Evolutionary conservation across 2,888 invertebrate species (phyloP).

Genomic region (Magallana nippona): DNA sequence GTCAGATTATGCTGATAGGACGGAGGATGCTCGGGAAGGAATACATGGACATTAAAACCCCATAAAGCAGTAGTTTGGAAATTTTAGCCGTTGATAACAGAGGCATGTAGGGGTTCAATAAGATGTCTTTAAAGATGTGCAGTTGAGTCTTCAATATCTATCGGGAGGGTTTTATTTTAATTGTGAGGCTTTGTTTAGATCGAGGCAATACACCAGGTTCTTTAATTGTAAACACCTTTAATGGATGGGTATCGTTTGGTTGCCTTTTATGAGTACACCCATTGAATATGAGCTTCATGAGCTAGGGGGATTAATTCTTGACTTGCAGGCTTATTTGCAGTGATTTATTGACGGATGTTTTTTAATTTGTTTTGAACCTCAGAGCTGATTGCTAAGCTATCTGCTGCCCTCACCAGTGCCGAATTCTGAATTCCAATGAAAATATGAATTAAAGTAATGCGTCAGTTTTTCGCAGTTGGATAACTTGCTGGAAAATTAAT

Average conservation of each 20-base stretch:
- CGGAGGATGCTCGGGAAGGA: neutral
- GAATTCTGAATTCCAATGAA: neutral
- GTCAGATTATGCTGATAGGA: neutral
- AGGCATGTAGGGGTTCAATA: constrained; percentile 4
- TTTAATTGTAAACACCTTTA: constrained; percentile 2
- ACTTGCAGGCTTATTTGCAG: neutral
- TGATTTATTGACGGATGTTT: constrained; percentile 10
- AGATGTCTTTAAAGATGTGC: constrained; percentile 2
- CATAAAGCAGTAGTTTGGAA: neutral
- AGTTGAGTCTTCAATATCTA: constrained; percentile 5
- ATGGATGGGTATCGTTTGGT: neutral
- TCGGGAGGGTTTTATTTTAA: neutral
- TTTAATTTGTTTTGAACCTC: constrained; percentile 20
- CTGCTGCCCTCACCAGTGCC: neutral
- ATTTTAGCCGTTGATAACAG: neutral
- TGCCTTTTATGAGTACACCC: neutral
- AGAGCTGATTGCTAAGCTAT: neutral
- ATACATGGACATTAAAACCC: neutral
- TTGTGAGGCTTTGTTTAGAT: neutral
- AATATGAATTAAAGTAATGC: constrained; percentile 23
- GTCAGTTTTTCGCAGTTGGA: constrained; percentile 5
- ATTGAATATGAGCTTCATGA: constrained; percentile 14
- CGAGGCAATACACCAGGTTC: neutral
- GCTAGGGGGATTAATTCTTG: constrained; percentile 21
- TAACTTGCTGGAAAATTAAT: too few species aligned